Evolutionary conservation across 1,140 invertebrate genomes (phyloP).

Genomic region (Aporrectodea caliginosa): DNA sequence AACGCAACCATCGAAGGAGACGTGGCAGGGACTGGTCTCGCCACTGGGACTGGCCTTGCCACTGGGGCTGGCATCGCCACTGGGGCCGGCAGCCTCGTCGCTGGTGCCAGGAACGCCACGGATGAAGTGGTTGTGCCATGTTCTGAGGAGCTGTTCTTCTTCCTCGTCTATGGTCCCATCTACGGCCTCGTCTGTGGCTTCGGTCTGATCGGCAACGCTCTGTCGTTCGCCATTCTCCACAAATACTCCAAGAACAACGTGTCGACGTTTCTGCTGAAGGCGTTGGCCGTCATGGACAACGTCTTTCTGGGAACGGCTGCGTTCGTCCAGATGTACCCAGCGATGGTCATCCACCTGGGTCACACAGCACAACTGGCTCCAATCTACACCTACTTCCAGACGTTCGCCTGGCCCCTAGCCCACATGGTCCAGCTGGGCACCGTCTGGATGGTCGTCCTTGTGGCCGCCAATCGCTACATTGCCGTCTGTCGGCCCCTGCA

Average conservation of each 20-base stretch:
- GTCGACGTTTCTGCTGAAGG: slow-evolving; percentile 10
- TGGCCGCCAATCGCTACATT: slow-evolving; percentile 31
- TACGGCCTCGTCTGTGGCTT: slow-evolving; percentile 30
- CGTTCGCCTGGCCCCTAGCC: slow-evolving; percentile 26
- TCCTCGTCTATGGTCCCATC: slow-evolving; percentile 30
- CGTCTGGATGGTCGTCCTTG: slow-evolving; percentile 32
- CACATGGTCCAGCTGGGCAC: slow-evolving; percentile 33
- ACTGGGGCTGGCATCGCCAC: no score
- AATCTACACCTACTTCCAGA: slow-evolving; percentile 14
- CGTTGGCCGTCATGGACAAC: slow-evolving; percentile 29
- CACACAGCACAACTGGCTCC: background rate
- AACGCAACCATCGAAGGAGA: no score
- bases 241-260: slow-evolving; percentile 15
- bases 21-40: no score
- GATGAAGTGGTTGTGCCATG: no score
- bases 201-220: slow-evolving; percentile 31
- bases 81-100: no score
- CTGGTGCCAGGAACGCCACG: no score
- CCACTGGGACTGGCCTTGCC: no score
- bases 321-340: slow-evolving; percentile 29
- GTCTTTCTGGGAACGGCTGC: slow-evolving; percentile 26
- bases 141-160: slow-evolving; percentile 27
- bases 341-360: slow-evolving; percentile 27
- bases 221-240: slow-evolving; percentile 32
- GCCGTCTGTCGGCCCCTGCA: slow-evolving; percentile 31